Evolutionary conservation across 2,797 vertebrate genomes (phyloP).

Genomic region (Champsocephalus esox): DNA sequence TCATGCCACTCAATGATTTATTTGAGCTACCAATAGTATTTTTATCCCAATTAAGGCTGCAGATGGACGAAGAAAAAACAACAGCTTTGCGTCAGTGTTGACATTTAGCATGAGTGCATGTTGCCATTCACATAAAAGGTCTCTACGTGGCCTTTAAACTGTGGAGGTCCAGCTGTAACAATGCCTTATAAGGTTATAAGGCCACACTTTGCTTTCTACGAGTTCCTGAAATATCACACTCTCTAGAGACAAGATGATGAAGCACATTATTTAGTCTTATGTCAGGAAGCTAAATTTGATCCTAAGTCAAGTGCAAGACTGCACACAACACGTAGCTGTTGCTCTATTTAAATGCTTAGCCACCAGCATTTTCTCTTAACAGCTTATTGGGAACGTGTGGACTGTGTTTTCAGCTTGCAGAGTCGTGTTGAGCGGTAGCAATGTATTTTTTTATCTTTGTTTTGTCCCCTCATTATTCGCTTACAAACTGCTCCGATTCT

Average conservation of each 20-base stretch:
- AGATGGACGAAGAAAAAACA: constrained; percentile 7
- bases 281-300: not conserved
- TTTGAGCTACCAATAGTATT: not conserved
- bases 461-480: constrained; percentile 2
- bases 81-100: constrained; percentile 14
- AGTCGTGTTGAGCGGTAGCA: constrained; percentile 18
- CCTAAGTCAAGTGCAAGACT: not conserved
- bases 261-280: constrained; percentile 3
- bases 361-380: not conserved
- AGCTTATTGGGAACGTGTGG: no score
- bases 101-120: not conserved
- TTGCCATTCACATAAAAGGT: constrained; percentile 26
- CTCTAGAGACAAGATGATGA: constrained; percentile 4
- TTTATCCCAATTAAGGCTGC: not conserved
- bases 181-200: constrained; percentile 11
- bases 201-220: not conserved
- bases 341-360: not conserved
- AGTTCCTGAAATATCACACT: constrained; percentile 12
- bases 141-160: constrained; percentile 5
- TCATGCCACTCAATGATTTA: not conserved
- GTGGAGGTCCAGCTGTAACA: not conserved
- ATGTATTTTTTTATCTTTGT: constrained; percentile 26
- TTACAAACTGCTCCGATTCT: not conserved
- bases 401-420: not conserved
- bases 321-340: constrained; percentile 3